Evolutionary conservation across 2,113 vertebrate genomes (phyloP), one percentile per base, ranked within the genome.

Genomic region (Herpailurus yagouaroundi): DNA sequence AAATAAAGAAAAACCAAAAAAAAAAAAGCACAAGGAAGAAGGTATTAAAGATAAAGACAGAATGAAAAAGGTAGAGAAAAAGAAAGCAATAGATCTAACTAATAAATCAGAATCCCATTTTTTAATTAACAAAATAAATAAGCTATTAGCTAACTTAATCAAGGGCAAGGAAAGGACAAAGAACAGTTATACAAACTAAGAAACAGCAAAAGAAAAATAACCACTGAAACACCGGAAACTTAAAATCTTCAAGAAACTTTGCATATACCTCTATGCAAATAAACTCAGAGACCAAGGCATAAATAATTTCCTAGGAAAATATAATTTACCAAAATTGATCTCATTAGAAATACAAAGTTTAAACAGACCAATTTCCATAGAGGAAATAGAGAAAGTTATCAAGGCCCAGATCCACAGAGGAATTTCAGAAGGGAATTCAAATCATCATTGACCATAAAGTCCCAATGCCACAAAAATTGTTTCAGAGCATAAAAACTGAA

Each of bases 401-500:
- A 87, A 64, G 15, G 33, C 15, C 55, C 12, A 87, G 21, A 69
- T 48, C 74, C 36, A 88, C 14, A 79, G 33, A 63, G 68, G 55
- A 87, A 48, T 87, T 91, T 84, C 91, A 89, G 33, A 74, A 50
- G 45, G 57, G 45, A 97, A 69, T 76, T 95, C 45, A 74, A 48
- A 60, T 93, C 10, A 5, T 76, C 27, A 38, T 8, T n/a, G 55
- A 38, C 8, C 12, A 85, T 71, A 38, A 25, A 81, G 10, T 64
- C 5, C 10, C 85, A 90, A 52, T 14, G 16, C 36, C 66, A 80
- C 14, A 88, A 45, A 66, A 92, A 88, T 57, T 55, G 12, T 83
- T 79, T 79, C 69, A 74, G 55, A 87, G 38, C 41, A 69, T 92
- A 92, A 69, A 90, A 74, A 52, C 48, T 68, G 5, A 68, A 95